Conservation (phyloP, 1,140 invertebrate species). For the Meloidogyne chitwoodi region DNA sequence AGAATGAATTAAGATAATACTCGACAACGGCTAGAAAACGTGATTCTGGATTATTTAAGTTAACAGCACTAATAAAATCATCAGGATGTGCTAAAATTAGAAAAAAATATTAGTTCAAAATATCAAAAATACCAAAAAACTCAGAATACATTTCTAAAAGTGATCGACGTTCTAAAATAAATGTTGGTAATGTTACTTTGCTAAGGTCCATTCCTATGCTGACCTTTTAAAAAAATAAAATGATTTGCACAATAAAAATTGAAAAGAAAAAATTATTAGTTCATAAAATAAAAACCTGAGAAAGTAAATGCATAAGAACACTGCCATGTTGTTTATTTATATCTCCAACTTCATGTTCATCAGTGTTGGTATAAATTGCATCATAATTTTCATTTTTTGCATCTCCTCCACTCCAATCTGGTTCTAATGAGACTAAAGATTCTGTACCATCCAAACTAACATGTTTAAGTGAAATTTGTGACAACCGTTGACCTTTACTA, state of each 20-base stretch:
- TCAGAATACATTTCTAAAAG: slow-evolving; percentile 67
- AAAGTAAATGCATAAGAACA: slow-evolving; percentile 65
- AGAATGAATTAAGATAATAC: slow-evolving; percentile 64
- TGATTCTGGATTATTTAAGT: slow-evolving; percentile 59
- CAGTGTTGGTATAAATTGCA: slow-evolving; percentile 54
- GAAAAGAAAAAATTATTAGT: too few relatives aligned
- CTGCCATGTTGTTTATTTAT: slow-evolving; percentile 64
- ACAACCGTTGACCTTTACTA: neutral
- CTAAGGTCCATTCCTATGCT: slow-evolving; percentile 67
- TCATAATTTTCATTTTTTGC: slow-evolving; percentile 54
- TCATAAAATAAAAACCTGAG: slow-evolving; percentile 41
- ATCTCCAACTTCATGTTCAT: slow-evolving; percentile 49
- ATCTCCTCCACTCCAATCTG: slow-evolving; percentile 60
- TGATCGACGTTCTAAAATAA: slow-evolving; percentile 65
- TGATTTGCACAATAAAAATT: neutral
- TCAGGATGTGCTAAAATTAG: slow-evolving; percentile 61
- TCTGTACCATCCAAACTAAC: neutral
- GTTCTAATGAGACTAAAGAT: neutral
- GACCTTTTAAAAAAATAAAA: slow-evolving; percentile 56
- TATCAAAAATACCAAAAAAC: slow-evolving; percentile 60
- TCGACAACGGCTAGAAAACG: slow-evolving; percentile 45
- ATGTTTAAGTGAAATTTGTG: neutral
- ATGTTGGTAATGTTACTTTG: slow-evolving; percentile 66
- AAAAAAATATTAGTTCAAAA: neutral
- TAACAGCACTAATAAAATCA: slow-evolving; percentile 46